Base-by-base conservation (phyloP, 2,888 invertebrate genomes). In the Teleiodes luculella region DNA sequence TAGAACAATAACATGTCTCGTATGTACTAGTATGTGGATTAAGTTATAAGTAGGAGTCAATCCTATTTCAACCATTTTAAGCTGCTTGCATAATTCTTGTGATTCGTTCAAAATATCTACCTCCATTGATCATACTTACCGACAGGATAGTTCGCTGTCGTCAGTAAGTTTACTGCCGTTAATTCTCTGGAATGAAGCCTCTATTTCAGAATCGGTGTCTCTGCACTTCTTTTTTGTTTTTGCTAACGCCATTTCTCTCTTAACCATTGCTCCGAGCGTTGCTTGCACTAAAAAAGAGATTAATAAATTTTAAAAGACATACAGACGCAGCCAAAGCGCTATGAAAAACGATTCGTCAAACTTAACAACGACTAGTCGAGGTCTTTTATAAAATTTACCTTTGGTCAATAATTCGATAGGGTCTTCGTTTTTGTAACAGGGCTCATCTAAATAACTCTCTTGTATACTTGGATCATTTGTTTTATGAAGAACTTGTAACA, bases 401-500 rank as follows among this genome's bases (percentile, higher is more conserved):
- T 79, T 86, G 2, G 72, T 74, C 48, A 88, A 66, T 45, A 88
- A 59, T 54, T 75, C 63, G 1, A 84, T 68, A 3, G 88, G 87
- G 61, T 86, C 80, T 63, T 86, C 75, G 49, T 76, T 74, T 45
- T 72, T 68, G 54, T 60, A 62, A 36, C 61, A 51, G 4, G 58
- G 35, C 35, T 61, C 49, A 8, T 54, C 62, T 13, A 61, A 50
- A 35, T 60, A 55, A 14, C 60, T 49, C 39, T 74, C 71, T 52
- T 63, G 59, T 16, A 54, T n/a, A 28, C 62, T 51, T 10, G 76
- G 70, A 11, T 65, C 65, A 58, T 86, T 87, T 1, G 83, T 81
- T 77, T 86, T 89, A 68, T 88, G 88, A 33, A 88, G 68, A 11
- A 89, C 83, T 86, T 88, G 84, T 53, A 89, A 63, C 36, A 86